Base-by-base conservation (phyloP, 2,888 invertebrate species). In the Dysmachus trigonus region DNA sequence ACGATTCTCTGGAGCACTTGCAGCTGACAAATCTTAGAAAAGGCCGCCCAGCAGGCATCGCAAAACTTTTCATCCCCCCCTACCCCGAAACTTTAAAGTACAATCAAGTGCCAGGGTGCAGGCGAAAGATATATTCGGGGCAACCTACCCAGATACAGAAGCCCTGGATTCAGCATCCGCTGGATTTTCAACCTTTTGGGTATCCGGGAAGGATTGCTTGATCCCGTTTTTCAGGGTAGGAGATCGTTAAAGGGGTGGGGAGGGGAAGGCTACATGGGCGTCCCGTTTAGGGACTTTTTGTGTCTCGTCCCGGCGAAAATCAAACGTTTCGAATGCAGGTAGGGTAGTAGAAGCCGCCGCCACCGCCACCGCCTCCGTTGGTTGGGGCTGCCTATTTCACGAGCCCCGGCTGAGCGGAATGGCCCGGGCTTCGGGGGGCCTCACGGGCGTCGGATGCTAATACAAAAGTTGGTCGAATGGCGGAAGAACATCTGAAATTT, bases 401-500 rank as follows among this genome's bases (percentile, higher is more conserved):
- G 47, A 77, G 30, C 13, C 47, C 30, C 47, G 47, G 38, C 27
- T 22, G 10, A 31, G 35, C n/a, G 15, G n/a, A 18, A n/a, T n/a
- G 27, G 47, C 41, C 7, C 7, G 15, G 10, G 30, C n/a, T n/a
- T n/a, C n/a, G 0, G 8, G 31, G 15, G 22, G 22, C 10, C 30
- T 13, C 18, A 41, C 35, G 27, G 41, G 72, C 38, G 38, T 38
- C 72, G 72, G 71, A 83, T 72, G 83, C 30, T 83, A 83, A 83
- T 72, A 72, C 83, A 72, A 83, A 83, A 83, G 83, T 35, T 38
- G 71, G 30, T 18, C 71, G 47, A 72, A 83, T 72, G 47, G 72
- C 72, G 83, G 72, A 83, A 83, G 83, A 83, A 83, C 72, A 83
- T 72, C 38, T 53, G 83, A 83, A 83, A 83, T 83, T 83, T 72